These are phyloP conservation scores for Uropsilus gracilis DNA, from an alignment of 2,113 vertebrate species.

Conservation along the genomic window DNA sequence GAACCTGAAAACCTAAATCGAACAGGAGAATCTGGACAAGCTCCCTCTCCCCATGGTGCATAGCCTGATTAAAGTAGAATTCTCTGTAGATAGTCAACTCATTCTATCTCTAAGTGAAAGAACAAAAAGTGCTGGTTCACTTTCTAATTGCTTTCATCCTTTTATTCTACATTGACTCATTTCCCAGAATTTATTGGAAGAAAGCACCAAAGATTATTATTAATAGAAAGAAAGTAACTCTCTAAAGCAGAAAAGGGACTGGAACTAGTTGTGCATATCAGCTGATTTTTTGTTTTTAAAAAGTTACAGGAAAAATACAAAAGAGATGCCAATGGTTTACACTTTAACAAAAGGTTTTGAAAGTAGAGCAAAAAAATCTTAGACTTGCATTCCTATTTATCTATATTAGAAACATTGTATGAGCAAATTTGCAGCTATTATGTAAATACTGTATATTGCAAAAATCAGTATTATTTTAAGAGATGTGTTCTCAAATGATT, in stretches of 20 bases:
- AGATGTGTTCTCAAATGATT: slow-evolving; percentile 76
- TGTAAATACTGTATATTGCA: slow-evolving; percentile 91
- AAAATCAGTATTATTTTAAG: slow-evolving; percentile 87
- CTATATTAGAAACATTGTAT: slow-evolving; percentile 83
- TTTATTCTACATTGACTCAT: not conserved
- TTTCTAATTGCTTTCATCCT: slow-evolving; percentile 85
- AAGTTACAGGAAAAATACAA: slow-evolving; percentile 20
- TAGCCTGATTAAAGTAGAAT: slow-evolving; percentile 72
- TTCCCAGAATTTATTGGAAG: slow-evolving; percentile 58
- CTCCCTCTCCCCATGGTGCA: slow-evolving; percentile 75
- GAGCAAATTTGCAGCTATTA: slow-evolving; percentile 80
- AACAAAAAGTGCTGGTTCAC: slow-evolving; percentile 97
- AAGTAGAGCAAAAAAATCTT: slow-evolving; percentile 70
- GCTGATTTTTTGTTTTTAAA: slow-evolving; percentile 54
- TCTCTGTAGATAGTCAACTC: slow-evolving; percentile 27
- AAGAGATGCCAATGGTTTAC: slow-evolving; percentile 73
- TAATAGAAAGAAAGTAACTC: slow-evolving; percentile 53
- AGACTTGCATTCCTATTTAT: slow-evolving; percentile 84
- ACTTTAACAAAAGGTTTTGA: slow-evolving; percentile 69
- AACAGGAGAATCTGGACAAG: slow-evolving; percentile 73
- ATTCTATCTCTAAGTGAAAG: slow-evolving; percentile 70
- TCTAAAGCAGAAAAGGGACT: not conserved
- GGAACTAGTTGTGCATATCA: slow-evolving; percentile 53
- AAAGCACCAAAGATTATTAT: slow-evolving; percentile 82
- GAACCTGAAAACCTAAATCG: not conserved